These are phyloP conservation scores for Himalopsyche japonica DNA, from an alignment of 2,888 invertebrate genomes.

Conservation along the genomic window DNA sequence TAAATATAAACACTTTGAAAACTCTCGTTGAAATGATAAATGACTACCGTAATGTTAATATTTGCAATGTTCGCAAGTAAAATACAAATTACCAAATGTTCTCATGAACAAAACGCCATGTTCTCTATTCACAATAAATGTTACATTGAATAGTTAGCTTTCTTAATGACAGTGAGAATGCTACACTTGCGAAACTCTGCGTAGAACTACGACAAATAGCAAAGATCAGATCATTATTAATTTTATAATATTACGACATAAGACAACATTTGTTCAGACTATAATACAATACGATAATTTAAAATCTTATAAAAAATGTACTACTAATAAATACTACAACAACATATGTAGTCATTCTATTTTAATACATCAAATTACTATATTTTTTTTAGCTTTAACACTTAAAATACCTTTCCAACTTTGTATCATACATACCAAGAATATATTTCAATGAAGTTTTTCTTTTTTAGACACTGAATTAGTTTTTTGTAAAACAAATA, in stretches of 20 bases:
- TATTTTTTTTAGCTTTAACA: too few relatives aligned
- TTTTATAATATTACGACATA: background rate
- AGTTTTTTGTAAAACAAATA: too few relatives aligned
- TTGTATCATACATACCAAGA: too few relatives aligned
- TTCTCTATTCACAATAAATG: conserved; percentile 5
- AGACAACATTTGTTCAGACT: background rate
- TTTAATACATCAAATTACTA: too few relatives aligned
- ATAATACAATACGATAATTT: background rate
- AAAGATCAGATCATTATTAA: conserved; percentile 6
- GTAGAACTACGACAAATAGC: background rate
- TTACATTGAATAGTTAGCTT: conserved; percentile 7
- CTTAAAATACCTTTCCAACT: too few relatives aligned
- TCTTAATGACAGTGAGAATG: conserved; percentile 10
- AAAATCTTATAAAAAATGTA: too few relatives aligned
- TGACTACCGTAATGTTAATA: background rate
- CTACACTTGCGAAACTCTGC: conserved; percentile 5
- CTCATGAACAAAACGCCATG: conserved; percentile 1
- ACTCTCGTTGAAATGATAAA: background rate
- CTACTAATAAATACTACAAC: too few relatives aligned
- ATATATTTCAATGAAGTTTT: too few relatives aligned
- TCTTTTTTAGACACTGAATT: too few relatives aligned
- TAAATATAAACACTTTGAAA: background rate
- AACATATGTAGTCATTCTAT: too few relatives aligned
- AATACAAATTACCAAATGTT: conserved; percentile 3
- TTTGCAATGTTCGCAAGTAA: background rate